phyloP scores from a whole-genome alignment of 2,797 vertebrate genomes.

The Peromyscus attwateri region DNA sequence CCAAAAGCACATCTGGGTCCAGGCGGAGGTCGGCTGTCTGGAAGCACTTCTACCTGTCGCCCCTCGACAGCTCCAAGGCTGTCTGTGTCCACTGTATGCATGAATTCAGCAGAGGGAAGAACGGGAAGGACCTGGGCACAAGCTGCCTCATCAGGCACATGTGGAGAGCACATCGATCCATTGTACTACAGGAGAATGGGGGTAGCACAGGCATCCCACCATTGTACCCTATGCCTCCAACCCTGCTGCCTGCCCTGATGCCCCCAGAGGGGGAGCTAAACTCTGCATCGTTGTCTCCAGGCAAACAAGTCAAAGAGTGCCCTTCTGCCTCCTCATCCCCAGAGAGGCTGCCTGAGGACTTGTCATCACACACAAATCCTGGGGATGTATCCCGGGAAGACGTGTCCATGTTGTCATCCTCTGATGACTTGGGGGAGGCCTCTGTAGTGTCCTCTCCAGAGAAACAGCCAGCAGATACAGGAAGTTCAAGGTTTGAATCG shows the following conservation, averaged over 20 bases:
- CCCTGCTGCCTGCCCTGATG: slow-evolving; percentile 92
- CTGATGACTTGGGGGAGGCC: slow-evolving; percentile 90
- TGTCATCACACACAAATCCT: slow-evolving; percentile 87
- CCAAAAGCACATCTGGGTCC: slow-evolving; percentile 93
- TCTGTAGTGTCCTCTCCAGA: slow-evolving; percentile 90
- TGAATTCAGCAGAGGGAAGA: slow-evolving; percentile 98
- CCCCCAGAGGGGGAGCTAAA: slow-evolving; percentile 89
- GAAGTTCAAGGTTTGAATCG: slow-evolving; percentile 85
- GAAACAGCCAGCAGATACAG: slow-evolving; percentile 88
- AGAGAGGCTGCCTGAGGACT: slow-evolving; percentile 91
- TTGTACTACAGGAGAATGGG: slow-evolving; percentile 97
- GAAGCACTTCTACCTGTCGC: slow-evolving; percentile 99
- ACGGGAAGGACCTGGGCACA: slow-evolving; percentile 97
- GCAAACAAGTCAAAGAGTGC: slow-evolving; percentile 90
- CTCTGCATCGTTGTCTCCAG: slow-evolving; percentile 91
- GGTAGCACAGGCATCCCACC: slow-evolving; percentile 94
- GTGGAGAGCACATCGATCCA: slow-evolving; percentile 98
- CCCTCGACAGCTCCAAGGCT: slow-evolving; percentile 97
- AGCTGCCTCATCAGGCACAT: slow-evolving; percentile 99
- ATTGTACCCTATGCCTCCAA: slow-evolving; percentile 93
- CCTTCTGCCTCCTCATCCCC: slow-evolving; percentile 89
- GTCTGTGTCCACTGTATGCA: slow-evolving; percentile 99
- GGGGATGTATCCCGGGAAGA: slow-evolving; percentile 89
- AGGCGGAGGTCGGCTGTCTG: slow-evolving; percentile 97
- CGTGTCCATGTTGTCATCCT: slow-evolving; percentile 83